These are phyloP conservation scores for Sturnus vulgaris DNA, from an alignment of 2,113 vertebrate genomes.

Conservation along the genomic window DNA sequence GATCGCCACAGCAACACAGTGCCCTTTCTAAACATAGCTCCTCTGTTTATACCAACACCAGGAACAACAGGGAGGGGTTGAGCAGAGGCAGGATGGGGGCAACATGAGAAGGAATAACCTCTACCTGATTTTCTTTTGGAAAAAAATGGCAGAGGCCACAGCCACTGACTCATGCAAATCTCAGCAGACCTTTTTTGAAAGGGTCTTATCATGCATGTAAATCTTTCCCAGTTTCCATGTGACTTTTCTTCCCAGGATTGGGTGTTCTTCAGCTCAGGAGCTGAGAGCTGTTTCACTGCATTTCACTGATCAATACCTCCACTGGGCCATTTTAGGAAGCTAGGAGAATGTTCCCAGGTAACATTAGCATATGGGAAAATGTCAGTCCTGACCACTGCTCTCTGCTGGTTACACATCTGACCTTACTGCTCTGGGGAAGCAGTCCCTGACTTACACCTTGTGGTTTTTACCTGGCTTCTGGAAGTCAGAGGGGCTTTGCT, in stretches of 20 bases:
- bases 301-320: background rate
- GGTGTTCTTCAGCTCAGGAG: background rate
- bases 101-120: background rate
- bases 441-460: background rate
- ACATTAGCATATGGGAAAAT: background rate
- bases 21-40: constrained; percentile 63
- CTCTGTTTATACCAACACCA: constrained; percentile 25
- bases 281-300: background rate
- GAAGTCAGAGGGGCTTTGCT: background rate
- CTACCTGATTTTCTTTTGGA: background rate
- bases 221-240: background rate
- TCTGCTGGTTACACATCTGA: background rate
- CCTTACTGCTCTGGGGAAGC: background rate
- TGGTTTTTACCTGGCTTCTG: background rate
- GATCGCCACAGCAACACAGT: constrained; percentile 44
- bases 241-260: background rate
- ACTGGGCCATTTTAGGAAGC: background rate
- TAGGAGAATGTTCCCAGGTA: background rate
- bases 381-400: background rate
- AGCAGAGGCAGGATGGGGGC: background rate
- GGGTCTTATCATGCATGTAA: background rate
- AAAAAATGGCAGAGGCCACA: background rate
- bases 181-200: background rate
- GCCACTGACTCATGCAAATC: background rate
- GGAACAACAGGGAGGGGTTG: background rate